Evolutionary conservation across 2,113 vertebrate species (phyloP), one percentile per base, ranked within the genome.

Genomic region (Hyperopisus bebe): DNA sequence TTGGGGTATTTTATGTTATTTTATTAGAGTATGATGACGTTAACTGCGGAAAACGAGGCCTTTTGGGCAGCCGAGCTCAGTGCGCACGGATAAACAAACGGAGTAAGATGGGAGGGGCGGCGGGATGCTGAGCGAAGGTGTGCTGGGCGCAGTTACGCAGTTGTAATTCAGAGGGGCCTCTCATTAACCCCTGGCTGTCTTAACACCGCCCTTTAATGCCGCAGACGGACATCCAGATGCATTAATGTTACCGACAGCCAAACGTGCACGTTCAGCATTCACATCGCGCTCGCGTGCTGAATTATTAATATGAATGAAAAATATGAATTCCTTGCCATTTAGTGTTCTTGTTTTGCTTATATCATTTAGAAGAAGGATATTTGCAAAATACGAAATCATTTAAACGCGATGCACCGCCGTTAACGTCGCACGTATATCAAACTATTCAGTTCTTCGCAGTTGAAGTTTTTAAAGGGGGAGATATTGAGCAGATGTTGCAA

Each of bases 81-180:
- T 48, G 58, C 62, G 44, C 31, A 55, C 27, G 31, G 89, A 91
- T 89, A 17, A 83, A 86, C 83, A 91, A 91, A 89, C 50, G 89
- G 50, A 90, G 88, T 66, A 46, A 74, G 89, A 58, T 58, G 88
- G 11, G 86, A 86, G 66, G 51, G 44, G 24, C 39, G 83, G 44
- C 80, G 84, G 91, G 90, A 90, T 91, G 92, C 87, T 90, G 89
- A 88, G 87, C 86, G 91, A 48, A 92, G 90, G 93, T 90, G 88
- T 46, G 24, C 27, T 53, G 50, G 5, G 85, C 48, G 50, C 48
- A 53, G 90, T 95, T 95, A 95, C 96, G 95, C 94, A 96, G 93
- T 95, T 95, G 85, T 55, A 92, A 95, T 95, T 95, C 90, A 82
- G 89, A 80, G 91, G 44, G 31, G 31, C 74, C 39, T 31, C 39